phyloP scores from a whole-genome alignment of 2,113 vertebrate genomes.

The Meriones unguiculatus region DNA sequence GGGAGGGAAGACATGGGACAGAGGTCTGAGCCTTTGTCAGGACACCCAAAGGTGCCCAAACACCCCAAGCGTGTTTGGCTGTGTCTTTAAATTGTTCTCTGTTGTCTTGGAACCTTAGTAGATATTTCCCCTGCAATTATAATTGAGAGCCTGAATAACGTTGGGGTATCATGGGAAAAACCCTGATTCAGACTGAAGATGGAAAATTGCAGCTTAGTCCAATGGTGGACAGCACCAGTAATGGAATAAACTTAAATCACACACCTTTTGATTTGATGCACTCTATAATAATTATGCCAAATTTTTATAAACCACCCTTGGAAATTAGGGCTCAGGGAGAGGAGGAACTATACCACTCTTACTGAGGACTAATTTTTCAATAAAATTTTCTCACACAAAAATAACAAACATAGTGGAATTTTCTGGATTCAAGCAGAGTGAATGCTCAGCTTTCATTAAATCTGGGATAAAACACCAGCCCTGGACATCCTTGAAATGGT shows the following conservation, averaged over 20 bases:
- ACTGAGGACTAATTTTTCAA: background rate
- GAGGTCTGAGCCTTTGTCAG: background rate
- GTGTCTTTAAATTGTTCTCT: background rate
- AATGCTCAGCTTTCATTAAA: background rate
- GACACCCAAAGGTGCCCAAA: background rate
- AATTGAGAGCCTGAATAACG: background rate
- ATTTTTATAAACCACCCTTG: background rate
- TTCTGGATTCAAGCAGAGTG: background rate
- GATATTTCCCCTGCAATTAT: background rate
- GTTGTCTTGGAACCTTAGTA: background rate
- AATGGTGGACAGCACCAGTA: background rate
- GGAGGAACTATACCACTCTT: background rate
- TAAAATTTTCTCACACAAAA: background rate
- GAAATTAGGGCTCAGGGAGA: background rate
- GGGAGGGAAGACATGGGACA: background rate
- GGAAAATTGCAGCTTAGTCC: no score
- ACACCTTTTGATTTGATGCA: background rate
- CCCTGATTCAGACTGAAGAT: no score
- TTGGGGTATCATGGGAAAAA: background rate
- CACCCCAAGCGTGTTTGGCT: background rate
- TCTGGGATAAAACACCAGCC: background rate
- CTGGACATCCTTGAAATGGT: background rate
- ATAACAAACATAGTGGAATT: background rate
- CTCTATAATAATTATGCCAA: background rate
- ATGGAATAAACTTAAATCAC: background rate